Evolutionary conservation across 1,140 invertebrate species (phyloP), one percentile per base, ranked within the genome.

Genomic region (Mizuhopecten yessoensis): DNA sequence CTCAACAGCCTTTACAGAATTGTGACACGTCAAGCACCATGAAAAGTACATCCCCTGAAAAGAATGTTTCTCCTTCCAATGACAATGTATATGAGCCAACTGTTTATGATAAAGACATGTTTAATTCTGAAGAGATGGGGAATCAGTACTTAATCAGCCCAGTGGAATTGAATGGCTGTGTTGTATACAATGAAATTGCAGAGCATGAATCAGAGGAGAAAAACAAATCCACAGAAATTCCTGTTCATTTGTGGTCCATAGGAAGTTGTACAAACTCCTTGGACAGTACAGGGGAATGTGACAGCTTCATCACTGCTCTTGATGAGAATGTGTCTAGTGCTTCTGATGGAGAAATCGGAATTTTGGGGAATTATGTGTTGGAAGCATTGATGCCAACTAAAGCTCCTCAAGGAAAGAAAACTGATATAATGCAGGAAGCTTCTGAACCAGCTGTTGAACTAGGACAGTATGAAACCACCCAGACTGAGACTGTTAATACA

Each of bases 271-370:
- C 57, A 17, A 75, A 3, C 45, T 20, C 15, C 45, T 20, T 15
- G 13, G 45, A 75, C 23, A n/a, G n/a, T 11, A 29, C 17, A 75
- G 57, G 23, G 5, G 57, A 75, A 29, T 29, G n/a, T 29, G 45
- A 49, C 45, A 49, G 45, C 45, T 75, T 75, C 17, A 29, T 29
- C 57, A 75, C 57, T 75, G 57, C n/a, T 29, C 42, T 13, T 1
- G 17, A 45, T 45, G 3, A 75, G n/a, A 17, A 75, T 29, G 57
- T 17, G 20, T 57, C 45, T 20, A 57, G 45, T 57, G 17, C 20
- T 75, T 75, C 57, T 29, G 57, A 75, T 75, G 57, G n/a, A 75
- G 57, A 75, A n/a, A 75, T 75, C 17, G 57, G 57, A 75, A 75
- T 75, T 29, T 75, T 75, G 5, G 29, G n/a, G 17, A 75, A 75